Percentiles rank a stretch among this genome's conserved stretches.
phyloP scores from a whole-genome alignment of 2,888 invertebrate species.

The Tenodera sinensis region DNA sequence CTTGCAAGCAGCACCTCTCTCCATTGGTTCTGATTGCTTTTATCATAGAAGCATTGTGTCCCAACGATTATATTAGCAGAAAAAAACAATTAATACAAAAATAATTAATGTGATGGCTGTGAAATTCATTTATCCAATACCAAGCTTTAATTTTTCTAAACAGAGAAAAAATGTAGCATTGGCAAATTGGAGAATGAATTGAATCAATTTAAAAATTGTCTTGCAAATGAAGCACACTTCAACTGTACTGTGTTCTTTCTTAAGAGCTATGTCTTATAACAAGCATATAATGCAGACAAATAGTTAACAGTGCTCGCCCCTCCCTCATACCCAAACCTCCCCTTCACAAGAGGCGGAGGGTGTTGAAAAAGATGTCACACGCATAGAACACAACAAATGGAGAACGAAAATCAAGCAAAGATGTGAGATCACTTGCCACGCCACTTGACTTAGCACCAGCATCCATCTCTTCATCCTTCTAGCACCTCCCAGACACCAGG shows the following conservation, averaged over 20 bases:
- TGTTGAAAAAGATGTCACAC: slow-evolving; percentile 18
- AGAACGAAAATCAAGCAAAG: slow-evolving; percentile 19
- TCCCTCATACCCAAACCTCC: slow-evolving; percentile 17
- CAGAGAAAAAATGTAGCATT: slow-evolving; percentile 33
- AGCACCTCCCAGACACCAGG: background rate
- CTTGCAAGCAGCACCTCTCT: slow-evolving; percentile 15
- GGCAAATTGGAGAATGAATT: slow-evolving; percentile 31
- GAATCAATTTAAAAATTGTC: slow-evolving; percentile 31
- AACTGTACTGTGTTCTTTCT: slow-evolving; percentile 12
- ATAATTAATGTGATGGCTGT: slow-evolving; percentile 33
- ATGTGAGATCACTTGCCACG: slow-evolving; percentile 11
- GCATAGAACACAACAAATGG: slow-evolving; percentile 23
- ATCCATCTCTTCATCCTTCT: background rate
- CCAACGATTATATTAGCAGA: slow-evolving; percentile 28
- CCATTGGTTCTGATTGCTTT: background rate
- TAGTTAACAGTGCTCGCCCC: slow-evolving; percentile 19
- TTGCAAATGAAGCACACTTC: slow-evolving; percentile 31
- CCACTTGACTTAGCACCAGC: background rate
- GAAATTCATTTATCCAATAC: slow-evolving; percentile 30
- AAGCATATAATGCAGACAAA: slow-evolving; percentile 19
- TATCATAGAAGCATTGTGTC: slow-evolving; percentile 22
- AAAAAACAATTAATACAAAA: slow-evolving; percentile 31
- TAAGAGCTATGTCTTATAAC: background rate
- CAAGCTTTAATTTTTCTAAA: slow-evolving; percentile 28
- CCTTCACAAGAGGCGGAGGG: background rate